Evolutionary conservation across 2,888 invertebrate species (phyloP), one percentile per base, ranked within the genome.

Genomic region (Oligia latruncula): DNA sequence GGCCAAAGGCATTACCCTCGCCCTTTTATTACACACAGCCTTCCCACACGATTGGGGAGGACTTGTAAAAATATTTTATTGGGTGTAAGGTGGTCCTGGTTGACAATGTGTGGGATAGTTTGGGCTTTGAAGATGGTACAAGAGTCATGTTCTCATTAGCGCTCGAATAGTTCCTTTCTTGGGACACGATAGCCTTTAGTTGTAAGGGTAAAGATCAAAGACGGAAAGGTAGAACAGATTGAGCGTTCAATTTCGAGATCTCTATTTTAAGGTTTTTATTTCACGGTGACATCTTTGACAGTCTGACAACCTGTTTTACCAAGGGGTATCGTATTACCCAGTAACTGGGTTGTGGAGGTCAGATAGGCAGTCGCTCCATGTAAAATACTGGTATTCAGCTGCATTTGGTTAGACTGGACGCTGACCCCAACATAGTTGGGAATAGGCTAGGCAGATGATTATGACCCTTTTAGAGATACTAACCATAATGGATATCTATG

Each of bases 41-140:
- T 79, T 80, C 87, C 88, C 88, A 84, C 84, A 87, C 91, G 88
- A 90, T 90, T 87, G 84, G 78, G 84, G 83, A 88, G 88, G 83
- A 89, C 90, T 91, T 91, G 91, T 91, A 89, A 91, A 91, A 92
- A 92, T 92, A 90, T 91, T 93, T 92, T 91, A 91, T 91, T 87
- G 89, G 87, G 83, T 85, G 85, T 75, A 79, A 86, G 84, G 74
- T 74, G 65, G 65, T 62, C 58, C 64, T 35, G 46, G 62, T 74
- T 74, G 86, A 83, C 85, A 80, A 75, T 84, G 79, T 77, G 79
- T 87, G 65, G 77, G 77, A 62, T 60, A 65, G 76, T 81, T 52
- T 40, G 75, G 20, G 23, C 71, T 62, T 76, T 67, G 11, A 58
- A 23, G 52, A n/a, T 43, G 8, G 49, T 6, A 17, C 4, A 43